Evolutionary conservation across 2,888 invertebrate genomes (phyloP).

Genomic region (Synergus itoensis): DNA sequence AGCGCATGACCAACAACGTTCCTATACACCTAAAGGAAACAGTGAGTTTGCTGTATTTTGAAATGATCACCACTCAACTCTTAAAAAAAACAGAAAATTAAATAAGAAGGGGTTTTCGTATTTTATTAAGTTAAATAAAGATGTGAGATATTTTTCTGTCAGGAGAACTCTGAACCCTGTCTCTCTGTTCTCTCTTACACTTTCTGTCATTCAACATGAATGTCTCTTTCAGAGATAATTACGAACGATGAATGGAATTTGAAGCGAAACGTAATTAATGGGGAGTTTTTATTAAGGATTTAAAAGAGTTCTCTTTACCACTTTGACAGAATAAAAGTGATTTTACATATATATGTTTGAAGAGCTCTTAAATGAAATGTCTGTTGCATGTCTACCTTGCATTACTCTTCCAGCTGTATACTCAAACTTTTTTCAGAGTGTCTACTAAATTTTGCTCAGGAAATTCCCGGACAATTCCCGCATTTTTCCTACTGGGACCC

Average conservation of each 20-base stretch:
- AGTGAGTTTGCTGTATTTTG: not conserved
- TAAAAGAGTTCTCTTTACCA: slow-evolving; percentile 2
- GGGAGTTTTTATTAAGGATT: not conserved
- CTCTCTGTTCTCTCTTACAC: not conserved
- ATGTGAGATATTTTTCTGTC: not conserved
- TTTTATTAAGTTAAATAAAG: not conserved
- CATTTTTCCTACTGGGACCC: too few relatives aligned
- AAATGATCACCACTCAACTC: not conserved
- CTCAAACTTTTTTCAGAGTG: not conserved
- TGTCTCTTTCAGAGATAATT: not conserved
- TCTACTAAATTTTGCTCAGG: too few relatives aligned
- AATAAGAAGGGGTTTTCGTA: not conserved
- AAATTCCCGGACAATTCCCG: too few relatives aligned
- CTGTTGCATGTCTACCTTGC: slow-evolving; percentile 30
- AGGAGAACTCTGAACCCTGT: not conserved
- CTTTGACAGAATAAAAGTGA: slow-evolving; percentile 16
- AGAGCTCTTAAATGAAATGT: slow-evolving; percentile 33
- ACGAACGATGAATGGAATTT: not conserved
- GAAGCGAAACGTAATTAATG: not conserved
- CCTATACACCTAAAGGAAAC: not conserved
- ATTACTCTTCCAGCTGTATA: not conserved
- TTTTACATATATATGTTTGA: slow-evolving; percentile 19
- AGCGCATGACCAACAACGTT: not conserved
- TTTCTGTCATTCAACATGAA: not conserved
- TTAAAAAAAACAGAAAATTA: not conserved